A percentile compares a stretch with the other conserved stretches of the same genome.
Conservation (phyloP, 2,797 vertebrate genomes). For the Notamacropus eugenii region DNA sequence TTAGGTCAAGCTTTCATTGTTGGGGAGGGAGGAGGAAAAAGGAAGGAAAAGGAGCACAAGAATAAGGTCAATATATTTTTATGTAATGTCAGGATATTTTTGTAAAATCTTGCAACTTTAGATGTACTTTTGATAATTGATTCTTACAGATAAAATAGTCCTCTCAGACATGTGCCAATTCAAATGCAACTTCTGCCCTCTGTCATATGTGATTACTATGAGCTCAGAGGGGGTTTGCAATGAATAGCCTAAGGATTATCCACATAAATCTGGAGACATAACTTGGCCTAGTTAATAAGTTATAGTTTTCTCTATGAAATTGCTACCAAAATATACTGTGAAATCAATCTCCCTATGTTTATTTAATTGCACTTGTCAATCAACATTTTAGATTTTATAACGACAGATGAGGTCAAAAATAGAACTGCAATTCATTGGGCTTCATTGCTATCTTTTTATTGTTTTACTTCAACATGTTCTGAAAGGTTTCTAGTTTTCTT, state of each 20-base stretch:
- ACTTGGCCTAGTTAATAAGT: background rate
- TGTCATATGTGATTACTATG: background rate
- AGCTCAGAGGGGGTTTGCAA: background rate
- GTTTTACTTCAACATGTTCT: background rate
- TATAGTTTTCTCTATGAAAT: background rate
- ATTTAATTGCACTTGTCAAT: background rate
- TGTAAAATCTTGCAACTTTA: background rate
- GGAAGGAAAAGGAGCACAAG: background rate
- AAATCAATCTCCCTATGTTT: background rate
- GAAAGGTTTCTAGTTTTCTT: background rate
- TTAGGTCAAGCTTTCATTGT: background rate
- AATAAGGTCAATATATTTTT: background rate
- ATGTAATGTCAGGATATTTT: background rate
- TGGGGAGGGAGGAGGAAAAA: background rate
- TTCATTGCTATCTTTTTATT: background rate
- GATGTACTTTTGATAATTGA: background rate
- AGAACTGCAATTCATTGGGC: background rate
- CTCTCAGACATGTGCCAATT: background rate
- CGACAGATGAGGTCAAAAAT: background rate
- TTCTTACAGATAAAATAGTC: background rate
- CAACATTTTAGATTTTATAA: background rate
- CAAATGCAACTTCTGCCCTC: background rate
- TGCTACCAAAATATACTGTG: background rate
- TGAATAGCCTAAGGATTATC: background rate
- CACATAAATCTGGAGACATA: background rate